phyloP scores from a whole-genome alignment of 2,888 invertebrate genomes.

The Eilema sororculum region DNA sequence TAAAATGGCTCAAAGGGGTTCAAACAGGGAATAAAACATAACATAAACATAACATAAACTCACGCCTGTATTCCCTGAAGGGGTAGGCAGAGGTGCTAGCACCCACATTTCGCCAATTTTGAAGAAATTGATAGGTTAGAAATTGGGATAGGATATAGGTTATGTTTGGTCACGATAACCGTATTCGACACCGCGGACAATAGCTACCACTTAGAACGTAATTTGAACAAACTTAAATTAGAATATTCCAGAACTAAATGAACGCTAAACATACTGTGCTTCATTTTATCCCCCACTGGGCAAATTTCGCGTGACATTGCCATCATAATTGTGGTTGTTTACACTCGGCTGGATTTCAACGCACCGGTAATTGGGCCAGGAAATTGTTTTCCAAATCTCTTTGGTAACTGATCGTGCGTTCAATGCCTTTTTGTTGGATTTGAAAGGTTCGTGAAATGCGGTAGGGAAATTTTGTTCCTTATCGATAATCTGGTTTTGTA shows the following conservation, averaged over 20 bases:
- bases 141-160: too few relatives aligned
- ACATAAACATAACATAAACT: too few relatives aligned
- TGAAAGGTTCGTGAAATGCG: slow-evolving; percentile 15
- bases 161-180: too few relatives aligned
- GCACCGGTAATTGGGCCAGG: slow-evolving; percentile 69
- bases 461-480: neutral
- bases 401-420: slow-evolving; percentile 54
- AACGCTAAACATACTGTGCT: slow-evolving; percentile 4
- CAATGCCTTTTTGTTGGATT: slow-evolving; percentile 36
- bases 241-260: neutral
- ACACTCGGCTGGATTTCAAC: slow-evolving; percentile 70
- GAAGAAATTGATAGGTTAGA: too few relatives aligned
- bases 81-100: too few relatives aligned
- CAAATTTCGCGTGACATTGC: slow-evolving; percentile 58
- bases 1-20: too few relatives aligned
- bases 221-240: neutral
- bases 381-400: slow-evolving; percentile 61
- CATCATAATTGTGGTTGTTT: slow-evolving; percentile 69
- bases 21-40: too few relatives aligned
- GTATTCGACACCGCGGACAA: too few relatives aligned
- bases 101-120: too few relatives aligned
- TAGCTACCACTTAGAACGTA: too few relatives aligned
- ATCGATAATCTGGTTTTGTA: neutral
- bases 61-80: too few relatives aligned
- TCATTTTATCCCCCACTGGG: slow-evolving; percentile 33